Percentiles rank a stretch among this genome's conserved stretches.
Conservation (phyloP, 2,113 vertebrate genomes). For the Catharus bicknelli region DNA sequence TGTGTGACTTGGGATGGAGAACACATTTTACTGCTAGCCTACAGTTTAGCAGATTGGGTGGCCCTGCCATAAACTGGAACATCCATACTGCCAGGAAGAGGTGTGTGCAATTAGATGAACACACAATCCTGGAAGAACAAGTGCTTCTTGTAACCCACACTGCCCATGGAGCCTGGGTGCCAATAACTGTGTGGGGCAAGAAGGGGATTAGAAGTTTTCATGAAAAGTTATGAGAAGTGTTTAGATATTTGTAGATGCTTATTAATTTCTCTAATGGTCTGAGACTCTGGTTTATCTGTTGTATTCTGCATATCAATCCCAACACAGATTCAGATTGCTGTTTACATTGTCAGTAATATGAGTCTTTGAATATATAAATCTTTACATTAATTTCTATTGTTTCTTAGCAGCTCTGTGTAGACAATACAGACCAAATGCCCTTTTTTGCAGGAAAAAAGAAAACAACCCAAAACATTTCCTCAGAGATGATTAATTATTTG, state of each 20-base stretch:
- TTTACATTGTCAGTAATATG: background rate
- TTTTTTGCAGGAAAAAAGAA: background rate
- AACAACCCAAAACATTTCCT: background rate
- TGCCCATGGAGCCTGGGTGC: background rate
- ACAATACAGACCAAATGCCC: background rate
- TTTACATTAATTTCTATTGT: background rate
- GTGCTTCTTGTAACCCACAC: rapidly evolving
- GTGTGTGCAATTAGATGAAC: background rate
- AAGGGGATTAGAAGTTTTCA: background rate
- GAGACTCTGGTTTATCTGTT: background rate
- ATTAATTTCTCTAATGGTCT: background rate
- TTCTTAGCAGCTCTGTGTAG: background rate
- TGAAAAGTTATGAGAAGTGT: background rate
- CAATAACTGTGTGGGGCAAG: background rate
- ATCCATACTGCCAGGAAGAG: background rate
- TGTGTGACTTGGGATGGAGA: background rate
- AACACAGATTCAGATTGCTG: background rate
- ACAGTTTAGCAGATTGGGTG: background rate
- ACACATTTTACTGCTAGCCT: background rate
- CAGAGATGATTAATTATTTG: background rate
- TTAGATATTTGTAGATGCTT: background rate
- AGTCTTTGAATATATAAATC: background rate
- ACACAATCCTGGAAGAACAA: background rate
- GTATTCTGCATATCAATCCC: background rate
- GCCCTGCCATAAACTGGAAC: background rate